phyloP scores from a whole-genome alignment of 2,113 vertebrate genomes.

The western clawed frog (Xenopus tropicalis) region DNA sequence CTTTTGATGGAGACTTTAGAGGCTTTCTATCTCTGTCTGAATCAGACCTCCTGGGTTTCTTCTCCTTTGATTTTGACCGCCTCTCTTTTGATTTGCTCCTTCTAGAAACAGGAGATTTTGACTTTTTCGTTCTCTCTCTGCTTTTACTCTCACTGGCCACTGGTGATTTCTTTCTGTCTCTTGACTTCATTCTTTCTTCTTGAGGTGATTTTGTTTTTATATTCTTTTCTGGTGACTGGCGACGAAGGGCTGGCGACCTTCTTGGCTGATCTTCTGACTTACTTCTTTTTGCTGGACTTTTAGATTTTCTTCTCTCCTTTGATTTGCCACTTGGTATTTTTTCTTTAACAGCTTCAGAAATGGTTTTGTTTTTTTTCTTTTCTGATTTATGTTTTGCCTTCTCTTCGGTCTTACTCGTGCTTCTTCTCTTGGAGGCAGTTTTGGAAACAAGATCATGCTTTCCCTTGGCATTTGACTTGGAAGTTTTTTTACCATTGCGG shows the following conservation, averaged over 20 bases:
- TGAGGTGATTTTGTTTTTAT: conserved; percentile 67
- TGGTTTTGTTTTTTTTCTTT: conserved; percentile 78
- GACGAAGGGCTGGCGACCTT: conserved; percentile 67
- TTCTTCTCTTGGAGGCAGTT: conserved; percentile 76
- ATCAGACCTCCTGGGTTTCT: conserved; percentile 76
- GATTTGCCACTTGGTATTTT: conserved; percentile 78
- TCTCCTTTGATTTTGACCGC: conserved; percentile 77
- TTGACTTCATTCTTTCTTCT: conserved; percentile 62
- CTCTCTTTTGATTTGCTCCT: conserved; percentile 73
- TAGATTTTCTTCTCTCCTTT: conserved; percentile 81
- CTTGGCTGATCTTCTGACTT: conserved; percentile 76
- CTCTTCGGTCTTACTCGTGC: conserved; percentile 84
- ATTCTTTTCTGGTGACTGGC: conserved; percentile 70
- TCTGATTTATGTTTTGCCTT: conserved; percentile 81
- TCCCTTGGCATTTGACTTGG: conserved; percentile 73
- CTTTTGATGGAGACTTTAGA: conserved; percentile 92
- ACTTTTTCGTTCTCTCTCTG: conserved; percentile 76
- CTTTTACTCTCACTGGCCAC: conserved; percentile 69
- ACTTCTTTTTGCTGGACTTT: conserved; percentile 74
- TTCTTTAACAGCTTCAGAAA: conserved; percentile 66
- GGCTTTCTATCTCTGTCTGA: conserved; percentile 83
- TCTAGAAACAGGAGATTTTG: conserved; percentile 70
- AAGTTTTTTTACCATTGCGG: conserved; percentile 79
- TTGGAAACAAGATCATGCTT: conserved; percentile 85
- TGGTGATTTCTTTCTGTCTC: conserved; percentile 73